Percentiles rank a stretch among this genome's conserved stretches.
Conservation (phyloP, 2,888 invertebrate genomes). For the Amphipyra tragopoginis region DNA sequence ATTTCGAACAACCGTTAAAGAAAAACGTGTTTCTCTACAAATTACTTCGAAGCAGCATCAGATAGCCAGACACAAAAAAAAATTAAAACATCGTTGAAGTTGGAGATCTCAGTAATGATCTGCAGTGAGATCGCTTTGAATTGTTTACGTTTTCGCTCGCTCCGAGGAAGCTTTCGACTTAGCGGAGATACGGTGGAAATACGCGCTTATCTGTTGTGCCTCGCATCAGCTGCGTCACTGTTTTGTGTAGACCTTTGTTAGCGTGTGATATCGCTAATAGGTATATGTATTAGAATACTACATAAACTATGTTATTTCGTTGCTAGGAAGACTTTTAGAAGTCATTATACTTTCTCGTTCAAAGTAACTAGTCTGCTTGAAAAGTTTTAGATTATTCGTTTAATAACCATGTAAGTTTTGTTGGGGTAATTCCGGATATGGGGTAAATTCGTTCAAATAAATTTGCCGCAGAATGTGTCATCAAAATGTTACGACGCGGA, state of each 20-base stretch:
- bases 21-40: slow-evolving; percentile 69
- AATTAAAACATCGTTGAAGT: slow-evolving; percentile 72
- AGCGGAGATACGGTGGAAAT: slow-evolving; percentile 2
- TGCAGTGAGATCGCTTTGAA: slow-evolving; percentile 74
- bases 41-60: slow-evolving; percentile 67
- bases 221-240: slow-evolving; percentile 25
- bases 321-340: too few relatives aligned
- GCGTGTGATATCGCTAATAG: too few relatives aligned
- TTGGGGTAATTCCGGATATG: too few relatives aligned
- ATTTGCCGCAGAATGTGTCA: too few relatives aligned
- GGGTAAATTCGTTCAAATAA: too few relatives aligned
- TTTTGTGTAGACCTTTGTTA: slow-evolving; percentile 25
- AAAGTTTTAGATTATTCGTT: too few relatives aligned
- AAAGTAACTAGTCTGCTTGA: too few relatives aligned
- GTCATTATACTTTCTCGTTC: too few relatives aligned
- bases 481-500: too few relatives aligned
- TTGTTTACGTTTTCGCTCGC: slow-evolving; percentile 76
- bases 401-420: too few relatives aligned
- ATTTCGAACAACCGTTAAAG: slow-evolving; percentile 68
- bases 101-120: slow-evolving; percentile 81
- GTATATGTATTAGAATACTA: too few relatives aligned
- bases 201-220: slow-evolving; percentile 33
- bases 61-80: slow-evolving; percentile 71
- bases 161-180: slow-evolving; percentile 27
- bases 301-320: too few relatives aligned